These are phyloP conservation scores for Melanostoma scalare DNA, from an alignment of 2,888 invertebrate genomes.

Conservation along the genomic window DNA sequence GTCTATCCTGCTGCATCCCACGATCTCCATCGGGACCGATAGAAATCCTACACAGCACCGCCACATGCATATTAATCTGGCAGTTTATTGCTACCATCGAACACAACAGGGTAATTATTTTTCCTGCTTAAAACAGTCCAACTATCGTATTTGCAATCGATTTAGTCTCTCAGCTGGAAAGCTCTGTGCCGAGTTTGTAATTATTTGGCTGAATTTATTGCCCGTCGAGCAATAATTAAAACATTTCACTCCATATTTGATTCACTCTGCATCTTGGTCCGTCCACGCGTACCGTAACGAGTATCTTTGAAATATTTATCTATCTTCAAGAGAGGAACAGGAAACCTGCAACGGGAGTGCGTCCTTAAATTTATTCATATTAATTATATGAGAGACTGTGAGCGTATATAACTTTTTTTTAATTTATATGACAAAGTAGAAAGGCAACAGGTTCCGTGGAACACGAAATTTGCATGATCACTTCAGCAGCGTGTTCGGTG, in stretches of 20 bases:
- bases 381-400: constrained; percentile 28
- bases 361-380: constrained; percentile 63
- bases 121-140: constrained; percentile 24
- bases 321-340: neutral
- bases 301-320: constrained; percentile 1
- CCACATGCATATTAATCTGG: constrained; percentile 67
- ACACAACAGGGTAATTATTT: constrained; percentile 60
- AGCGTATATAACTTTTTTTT: constrained; percentile 8
- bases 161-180: constrained; percentile 40
- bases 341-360: constrained; percentile 29
- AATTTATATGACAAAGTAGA: constrained; percentile 29
- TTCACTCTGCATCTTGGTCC: constrained; percentile 9
- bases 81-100: constrained; percentile 61
- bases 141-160: constrained; percentile 56
- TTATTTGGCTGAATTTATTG: constrained; percentile 64
- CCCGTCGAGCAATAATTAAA: constrained; percentile 72
- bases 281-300: constrained; percentile 2
- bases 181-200: constrained; percentile 45
- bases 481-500: constrained; percentile 10
- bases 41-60: constrained; percentile 56
- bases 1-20: constrained; percentile 26
- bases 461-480: constrained; percentile 62
- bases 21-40: constrained; percentile 28
- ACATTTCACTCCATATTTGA: constrained; percentile 69
- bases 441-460: constrained; percentile 24